Conservation (phyloP, 2,888 invertebrate species). For the Eupithecia abbreviata region DNA sequence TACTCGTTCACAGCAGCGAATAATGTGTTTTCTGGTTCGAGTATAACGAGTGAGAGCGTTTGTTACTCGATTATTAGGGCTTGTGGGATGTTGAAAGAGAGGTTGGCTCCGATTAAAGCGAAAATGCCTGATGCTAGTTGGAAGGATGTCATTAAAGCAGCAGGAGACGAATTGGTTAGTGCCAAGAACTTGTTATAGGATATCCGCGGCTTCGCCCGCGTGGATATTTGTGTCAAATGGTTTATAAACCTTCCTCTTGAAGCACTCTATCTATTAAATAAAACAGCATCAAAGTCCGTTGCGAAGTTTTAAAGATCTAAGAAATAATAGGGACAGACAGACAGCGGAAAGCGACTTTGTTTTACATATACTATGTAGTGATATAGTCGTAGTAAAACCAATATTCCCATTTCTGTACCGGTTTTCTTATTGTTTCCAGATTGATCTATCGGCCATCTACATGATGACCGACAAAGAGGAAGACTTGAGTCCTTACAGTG, state of each 20-base stretch:
- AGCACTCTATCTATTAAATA: too few relatives aligned
- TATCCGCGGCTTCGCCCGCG: too few relatives aligned
- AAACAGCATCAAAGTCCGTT: too few relatives aligned
- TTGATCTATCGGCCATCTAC: conserved; percentile 85
- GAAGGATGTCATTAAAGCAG: conserved; percentile 83
- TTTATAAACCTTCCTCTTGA: too few relatives aligned
- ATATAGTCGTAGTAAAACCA: background rate
- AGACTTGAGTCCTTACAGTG: conserved; percentile 78
- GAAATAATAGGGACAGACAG: too few relatives aligned
- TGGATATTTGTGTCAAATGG: too few relatives aligned
- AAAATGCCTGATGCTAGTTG: conserved; percentile 80
- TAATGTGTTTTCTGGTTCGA: conserved; percentile 86
- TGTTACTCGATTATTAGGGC: conserved; percentile 83
- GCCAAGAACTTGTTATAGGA: conserved; percentile 33
- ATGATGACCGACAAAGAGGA: conserved; percentile 83
- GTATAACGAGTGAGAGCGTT: conserved; percentile 86
- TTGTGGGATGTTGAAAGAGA: conserved; percentile 82
- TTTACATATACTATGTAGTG: too few relatives aligned
- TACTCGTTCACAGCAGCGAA: conserved; percentile 85
- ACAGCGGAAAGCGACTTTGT: too few relatives aligned
- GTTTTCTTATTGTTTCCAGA: conserved; percentile 47
- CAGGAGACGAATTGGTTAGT: conserved; percentile 69
- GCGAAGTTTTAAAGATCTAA: too few relatives aligned
- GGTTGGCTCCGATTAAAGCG: conserved; percentile 83
- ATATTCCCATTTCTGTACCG: background rate